Evolutionary conservation across 2,888 invertebrate genomes (phyloP).

Genomic region (Cylindroiulus punctatus): DNA sequence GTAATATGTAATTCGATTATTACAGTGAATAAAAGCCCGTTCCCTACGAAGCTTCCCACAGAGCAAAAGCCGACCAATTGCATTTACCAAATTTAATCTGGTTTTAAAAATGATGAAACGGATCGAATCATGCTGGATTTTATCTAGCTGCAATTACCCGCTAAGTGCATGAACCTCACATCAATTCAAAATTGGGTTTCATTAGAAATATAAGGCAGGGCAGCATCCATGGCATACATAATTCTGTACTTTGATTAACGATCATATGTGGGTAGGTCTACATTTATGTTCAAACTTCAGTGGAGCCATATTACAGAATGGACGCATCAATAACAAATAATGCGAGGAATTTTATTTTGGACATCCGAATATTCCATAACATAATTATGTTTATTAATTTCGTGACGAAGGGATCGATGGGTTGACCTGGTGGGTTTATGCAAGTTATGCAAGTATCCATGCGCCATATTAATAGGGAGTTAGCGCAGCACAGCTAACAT

Average conservation of each 20-base stretch:
- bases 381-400: neutral
- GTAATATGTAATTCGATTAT: neutral
- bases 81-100: neutral
- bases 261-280: no score
- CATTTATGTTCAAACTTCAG: no score
- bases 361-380: neutral
- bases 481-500: no score
- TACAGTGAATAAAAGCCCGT: neutral
- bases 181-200: neutral
- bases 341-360: neutral
- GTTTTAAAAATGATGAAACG: neutral
- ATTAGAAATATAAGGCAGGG: no score
- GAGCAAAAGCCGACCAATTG: neutral
- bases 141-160: neutral
- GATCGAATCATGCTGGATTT: neutral
- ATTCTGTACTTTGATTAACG: no score
- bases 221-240: no score
- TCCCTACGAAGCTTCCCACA: neutral
- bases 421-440: neutral
- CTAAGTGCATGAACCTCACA: neutral
- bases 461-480: neutral
- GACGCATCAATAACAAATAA: no score
- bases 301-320: no score
- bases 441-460: neutral
- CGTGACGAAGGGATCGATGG: neutral